Base-by-base conservation (phyloP, 1,140 invertebrate species). In the Oppia nitens region DNA sequence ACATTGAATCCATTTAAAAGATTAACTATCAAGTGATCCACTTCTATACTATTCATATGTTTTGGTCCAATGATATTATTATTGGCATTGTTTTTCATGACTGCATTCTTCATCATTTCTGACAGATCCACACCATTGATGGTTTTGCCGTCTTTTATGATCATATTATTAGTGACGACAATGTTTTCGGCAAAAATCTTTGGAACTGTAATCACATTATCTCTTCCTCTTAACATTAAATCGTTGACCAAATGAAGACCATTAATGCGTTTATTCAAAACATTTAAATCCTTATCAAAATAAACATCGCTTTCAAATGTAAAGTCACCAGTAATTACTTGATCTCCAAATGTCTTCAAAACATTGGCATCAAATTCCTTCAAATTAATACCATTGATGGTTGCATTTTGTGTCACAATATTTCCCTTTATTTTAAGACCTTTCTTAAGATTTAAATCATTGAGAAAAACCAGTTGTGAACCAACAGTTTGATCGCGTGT, bases 71-170 rank as follows among this genome's bases (percentile, higher is more conserved):
- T 6, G 6, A 26, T n/a, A n/a, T n/a, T 26, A 25, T 21, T 11
- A 11, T 54, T 32, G 1, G 24, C 48, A 4, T 53, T 32, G 25
- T 55, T 23, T 21, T 58, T 63, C n/a, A 59, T 28, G 3, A 60
- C 59, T 0, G 60, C 17, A 2, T 49, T 59, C 24, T 47, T 24
- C 23, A n/a, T 23, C 60, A 59, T 60, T 50, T 62, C 47, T 2
- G 60, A 57, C 45, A 64, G 23, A 21, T 64, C 58, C 6, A 64
- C 58, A 21, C 27, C 21, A 57, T 62, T 48, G n/a, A 64, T 55
- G 12, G 11, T 28, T 14, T 48, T 51, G 2, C 55, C 52, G 20
- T 61, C 60, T 12, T 0, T 26, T 3, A 62, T 60, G 11, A 17
- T 17, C 1, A 64, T 20, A 12, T 61, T 45, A 1, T 47, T 55